phyloP scores from a whole-genome alignment of 1,140 invertebrate genomes.

The Drosophila arizonae region DNA sequence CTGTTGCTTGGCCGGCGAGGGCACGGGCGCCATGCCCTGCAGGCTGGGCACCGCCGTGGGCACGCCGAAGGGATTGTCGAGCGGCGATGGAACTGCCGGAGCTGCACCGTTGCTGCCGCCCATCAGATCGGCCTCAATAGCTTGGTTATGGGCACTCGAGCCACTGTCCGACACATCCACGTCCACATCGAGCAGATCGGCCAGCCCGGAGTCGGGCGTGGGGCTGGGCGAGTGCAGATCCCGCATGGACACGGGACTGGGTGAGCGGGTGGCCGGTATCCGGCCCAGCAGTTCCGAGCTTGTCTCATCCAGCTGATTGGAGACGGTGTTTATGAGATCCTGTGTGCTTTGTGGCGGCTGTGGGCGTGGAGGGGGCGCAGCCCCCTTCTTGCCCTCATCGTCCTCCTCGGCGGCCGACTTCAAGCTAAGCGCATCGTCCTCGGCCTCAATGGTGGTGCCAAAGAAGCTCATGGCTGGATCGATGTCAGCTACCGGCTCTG shows the following conservation, averaged over 20 bases:
- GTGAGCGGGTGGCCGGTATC: slow-evolving; percentile 90
- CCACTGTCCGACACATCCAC: slow-evolving; percentile 67
- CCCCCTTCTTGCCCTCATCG: slow-evolving; percentile 71
- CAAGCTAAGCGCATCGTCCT: slow-evolving; percentile 73
- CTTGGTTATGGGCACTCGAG: slow-evolving; percentile 63
- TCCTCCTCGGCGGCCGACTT: slow-evolving; percentile 76
- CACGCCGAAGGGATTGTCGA: slow-evolving; percentile 77
- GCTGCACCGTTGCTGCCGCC: slow-evolving; percentile 11
- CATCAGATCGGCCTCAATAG: slow-evolving; percentile 64
- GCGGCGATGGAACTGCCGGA: slow-evolving; percentile 30
- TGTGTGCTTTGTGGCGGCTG: slow-evolving; percentile 89
- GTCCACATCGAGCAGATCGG: slow-evolving; percentile 86
- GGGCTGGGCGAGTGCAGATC: slow-evolving; percentile 92
- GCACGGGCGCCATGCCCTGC: slow-evolving; percentile 59
- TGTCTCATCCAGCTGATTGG: slow-evolving; percentile 93
- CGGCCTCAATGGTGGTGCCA: slow-evolving; percentile 70
- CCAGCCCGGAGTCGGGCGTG: slow-evolving; percentile 87
- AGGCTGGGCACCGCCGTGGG: slow-evolving; percentile 71
- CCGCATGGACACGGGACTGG: slow-evolving; percentile 91
- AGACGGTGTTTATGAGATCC: slow-evolving; percentile 92
- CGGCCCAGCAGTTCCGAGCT: slow-evolving; percentile 92
- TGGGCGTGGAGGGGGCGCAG: slow-evolving; percentile 84
- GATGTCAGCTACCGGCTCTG: slow-evolving; percentile 57
- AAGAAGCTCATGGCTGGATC: slow-evolving; percentile 77
- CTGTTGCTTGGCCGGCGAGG: slow-evolving; percentile 63